Conservation (phyloP, 1,140 invertebrate genomes). For the Nephila pilipes region DNA sequence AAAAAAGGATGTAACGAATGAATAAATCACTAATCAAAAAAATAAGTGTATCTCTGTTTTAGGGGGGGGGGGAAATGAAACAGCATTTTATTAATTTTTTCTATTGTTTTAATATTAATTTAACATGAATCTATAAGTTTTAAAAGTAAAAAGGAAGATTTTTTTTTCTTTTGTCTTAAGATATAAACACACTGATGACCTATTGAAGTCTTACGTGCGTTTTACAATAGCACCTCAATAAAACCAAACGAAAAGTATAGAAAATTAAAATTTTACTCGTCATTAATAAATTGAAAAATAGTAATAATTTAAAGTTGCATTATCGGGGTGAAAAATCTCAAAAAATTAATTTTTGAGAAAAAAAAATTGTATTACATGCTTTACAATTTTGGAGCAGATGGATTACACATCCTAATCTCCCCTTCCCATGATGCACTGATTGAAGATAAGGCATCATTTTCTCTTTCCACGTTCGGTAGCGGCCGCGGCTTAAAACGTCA, state of each 20-base stretch:
- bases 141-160: too few relatives aligned
- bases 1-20: too few relatives aligned
- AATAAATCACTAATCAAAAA: too few relatives aligned
- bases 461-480: background rate
- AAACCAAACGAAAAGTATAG: background rate
- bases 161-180: too few relatives aligned
- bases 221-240: background rate
- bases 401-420: background rate
- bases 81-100: too few relatives aligned
- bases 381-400: slow-evolving; percentile 21
- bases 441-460: background rate
- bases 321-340: background rate
- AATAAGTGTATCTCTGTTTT: too few relatives aligned
- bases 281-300: background rate
- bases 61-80: too few relatives aligned
- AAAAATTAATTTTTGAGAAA: background rate
- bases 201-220: too few relatives aligned
- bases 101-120: too few relatives aligned
- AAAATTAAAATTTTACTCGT: background rate
- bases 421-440: slow-evolving; percentile 17
- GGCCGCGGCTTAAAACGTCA: background rate
- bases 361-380: background rate
- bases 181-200: background rate
- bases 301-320: background rate
- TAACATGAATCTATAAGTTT: too few relatives aligned